phyloP scores from a whole-genome alignment of 2,888 invertebrate genomes.

The Baronia brevicornis region DNA sequence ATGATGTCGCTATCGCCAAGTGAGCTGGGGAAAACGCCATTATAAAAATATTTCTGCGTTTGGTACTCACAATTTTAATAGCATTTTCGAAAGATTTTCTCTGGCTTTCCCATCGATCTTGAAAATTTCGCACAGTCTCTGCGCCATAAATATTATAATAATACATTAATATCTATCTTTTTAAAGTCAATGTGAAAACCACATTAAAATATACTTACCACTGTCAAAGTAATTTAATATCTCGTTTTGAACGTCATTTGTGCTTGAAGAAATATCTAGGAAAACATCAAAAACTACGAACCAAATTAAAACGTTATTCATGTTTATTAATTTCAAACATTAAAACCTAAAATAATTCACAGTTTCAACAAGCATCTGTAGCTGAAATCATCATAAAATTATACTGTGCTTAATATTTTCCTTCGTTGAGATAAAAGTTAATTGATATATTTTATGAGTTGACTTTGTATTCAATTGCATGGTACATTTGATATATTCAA shows the following conservation, averaged over 20 bases:
- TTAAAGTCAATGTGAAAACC: no score
- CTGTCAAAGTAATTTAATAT: slow-evolving; percentile 27
- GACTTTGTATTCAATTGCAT: no score
- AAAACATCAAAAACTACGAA: slow-evolving; percentile 6
- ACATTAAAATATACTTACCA: slow-evolving; percentile 24
- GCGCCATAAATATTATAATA: slow-evolving; percentile 12
- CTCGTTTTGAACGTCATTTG: slow-evolving; percentile 10
- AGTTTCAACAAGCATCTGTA: slow-evolving; percentile 9
- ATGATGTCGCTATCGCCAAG: no score
- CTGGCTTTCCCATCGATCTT: slow-evolving; percentile 30
- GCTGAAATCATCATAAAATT: slow-evolving; percentile 13
- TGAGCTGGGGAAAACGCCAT: no score
- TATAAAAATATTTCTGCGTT: background rate
- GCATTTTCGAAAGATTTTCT: slow-evolving; percentile 32
- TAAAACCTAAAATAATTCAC: no score
- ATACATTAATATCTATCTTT: no score
- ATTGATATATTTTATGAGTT: slow-evolving; percentile 8
- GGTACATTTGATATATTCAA: no score
- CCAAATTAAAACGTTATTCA: slow-evolving; percentile 7
- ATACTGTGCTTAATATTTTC: slow-evolving; percentile 6
- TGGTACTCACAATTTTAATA: slow-evolving; percentile 32
- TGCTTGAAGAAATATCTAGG: slow-evolving; percentile 1
- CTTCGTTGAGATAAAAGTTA: slow-evolving; percentile 13
- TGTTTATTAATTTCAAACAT: slow-evolving; percentile 4
- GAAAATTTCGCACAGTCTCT: slow-evolving; percentile 27